Conservation (phyloP, 2,797 vertebrate genomes). For the Siniperca obscura region DNA sequence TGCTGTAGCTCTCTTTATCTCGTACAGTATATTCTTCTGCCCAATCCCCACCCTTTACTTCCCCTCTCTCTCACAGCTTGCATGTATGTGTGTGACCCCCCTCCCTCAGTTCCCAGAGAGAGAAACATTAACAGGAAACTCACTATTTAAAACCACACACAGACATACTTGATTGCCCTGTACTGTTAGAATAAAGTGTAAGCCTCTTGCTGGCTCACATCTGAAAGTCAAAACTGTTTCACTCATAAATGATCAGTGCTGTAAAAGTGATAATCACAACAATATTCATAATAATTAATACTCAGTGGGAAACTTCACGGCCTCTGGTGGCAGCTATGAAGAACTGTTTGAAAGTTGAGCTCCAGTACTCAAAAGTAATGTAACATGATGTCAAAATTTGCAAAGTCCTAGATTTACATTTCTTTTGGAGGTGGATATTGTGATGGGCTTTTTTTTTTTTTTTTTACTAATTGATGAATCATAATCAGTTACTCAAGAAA, state of each 20-base stretch:
- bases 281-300: background rate
- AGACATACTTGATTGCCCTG: background rate
- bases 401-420: background rate
- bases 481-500: background rate
- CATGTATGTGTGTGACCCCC: slow-evolving; percentile 2
- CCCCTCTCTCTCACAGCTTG: background rate
- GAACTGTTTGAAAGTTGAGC: slow-evolving; percentile 6
- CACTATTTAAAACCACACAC: slow-evolving; percentile 6
- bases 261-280: background rate
- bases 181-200: background rate
- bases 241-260: slow-evolving; percentile 5
- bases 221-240: background rate
- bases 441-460: background rate
- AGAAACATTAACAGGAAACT: slow-evolving; percentile 54
- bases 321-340: background rate
- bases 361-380: background rate
- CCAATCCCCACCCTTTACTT: slow-evolving; percentile 11
- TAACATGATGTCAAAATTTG: background rate
- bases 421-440: background rate
- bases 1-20: slow-evolving; percentile 41
- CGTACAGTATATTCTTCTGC: background rate
- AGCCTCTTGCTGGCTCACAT: background rate
- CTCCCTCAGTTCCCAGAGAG: slow-evolving; percentile 19
- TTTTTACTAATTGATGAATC: background rate
- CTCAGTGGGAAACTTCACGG: no score